Conservation (phyloP, 64 coral and sea anemone genomes). For the Astreopora myriophthalma region DNA sequence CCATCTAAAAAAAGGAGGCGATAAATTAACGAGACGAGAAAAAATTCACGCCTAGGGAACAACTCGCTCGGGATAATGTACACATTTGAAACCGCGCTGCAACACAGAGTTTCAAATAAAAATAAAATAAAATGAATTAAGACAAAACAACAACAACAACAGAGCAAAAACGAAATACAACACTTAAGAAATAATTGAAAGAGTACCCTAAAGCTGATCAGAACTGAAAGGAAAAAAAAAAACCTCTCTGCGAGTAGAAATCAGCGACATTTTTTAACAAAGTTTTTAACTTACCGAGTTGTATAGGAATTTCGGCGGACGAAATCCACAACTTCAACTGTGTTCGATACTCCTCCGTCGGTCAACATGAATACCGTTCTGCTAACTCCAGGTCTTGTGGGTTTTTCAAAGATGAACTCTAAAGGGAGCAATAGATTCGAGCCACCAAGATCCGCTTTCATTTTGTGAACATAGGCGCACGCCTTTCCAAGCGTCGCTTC, state of each 20-base stretch:
- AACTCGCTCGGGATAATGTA: too few relatives aligned
- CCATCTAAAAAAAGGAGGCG: background rate
- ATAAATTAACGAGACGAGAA: background rate
- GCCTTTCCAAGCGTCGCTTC: conserved; percentile 81
- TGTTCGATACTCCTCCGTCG: conserved; percentile 90
- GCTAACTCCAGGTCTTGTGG: conserved; percentile 63
- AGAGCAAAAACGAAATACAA: too few relatives aligned
- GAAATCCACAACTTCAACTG: conserved; percentile 86
- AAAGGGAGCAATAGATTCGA: conserved; percentile 84
- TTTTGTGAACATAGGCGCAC: conserved; percentile 78
- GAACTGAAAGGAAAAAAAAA: background rate
- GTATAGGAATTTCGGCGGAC: conserved; percentile 80
- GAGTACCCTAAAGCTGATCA: background rate
- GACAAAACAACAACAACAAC: too few relatives aligned
- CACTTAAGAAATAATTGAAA: background rate
- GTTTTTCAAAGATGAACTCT: conserved; percentile 92
- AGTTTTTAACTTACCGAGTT: conserved; percentile 68
- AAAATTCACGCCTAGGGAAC: background rate
- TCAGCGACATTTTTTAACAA: background rate
- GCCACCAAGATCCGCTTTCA: conserved; percentile 89
- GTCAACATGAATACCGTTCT: conserved; percentile 82
- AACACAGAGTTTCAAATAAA: too few relatives aligned
- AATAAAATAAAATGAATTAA: too few relatives aligned
- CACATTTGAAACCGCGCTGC: too few relatives aligned
- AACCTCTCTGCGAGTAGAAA: background rate